Evolutionary conservation across 2,113 vertebrate genomes (phyloP).

Genomic region (Microcebus jonahi): DNA sequence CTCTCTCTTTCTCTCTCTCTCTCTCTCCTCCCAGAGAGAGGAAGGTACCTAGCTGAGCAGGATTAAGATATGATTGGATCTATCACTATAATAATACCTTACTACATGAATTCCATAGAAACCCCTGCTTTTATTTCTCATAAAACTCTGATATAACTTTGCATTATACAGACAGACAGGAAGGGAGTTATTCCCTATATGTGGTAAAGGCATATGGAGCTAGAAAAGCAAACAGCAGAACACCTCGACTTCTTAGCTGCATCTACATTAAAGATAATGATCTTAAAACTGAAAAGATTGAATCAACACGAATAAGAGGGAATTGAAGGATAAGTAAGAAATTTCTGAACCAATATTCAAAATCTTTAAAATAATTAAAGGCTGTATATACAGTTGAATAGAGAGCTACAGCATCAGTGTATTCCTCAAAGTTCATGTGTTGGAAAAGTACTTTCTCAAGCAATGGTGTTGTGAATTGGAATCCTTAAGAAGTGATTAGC

Average conservation of each 20-base stretch:
- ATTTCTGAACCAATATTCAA: background rate
- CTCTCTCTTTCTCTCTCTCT: background rate
- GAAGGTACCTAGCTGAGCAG: background rate
- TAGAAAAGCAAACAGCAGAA: background rate
- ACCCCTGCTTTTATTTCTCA: background rate
- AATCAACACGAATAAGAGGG: background rate
- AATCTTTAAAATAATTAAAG: background rate
- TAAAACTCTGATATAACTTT: background rate
- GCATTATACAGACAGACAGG: background rate
- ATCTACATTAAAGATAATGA: background rate
- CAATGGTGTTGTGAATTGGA: background rate
- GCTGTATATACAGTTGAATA: background rate
- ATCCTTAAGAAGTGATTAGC: background rate
- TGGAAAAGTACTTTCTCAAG: background rate
- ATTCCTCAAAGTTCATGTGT: background rate
- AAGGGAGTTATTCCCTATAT: background rate
- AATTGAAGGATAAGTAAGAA: background rate
- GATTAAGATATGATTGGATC: background rate
- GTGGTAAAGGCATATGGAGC: background rate
- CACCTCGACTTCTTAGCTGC: background rate
- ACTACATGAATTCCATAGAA: background rate
- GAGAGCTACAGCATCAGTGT: background rate
- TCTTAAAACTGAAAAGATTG: conserved; percentile 1
- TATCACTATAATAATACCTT: background rate
- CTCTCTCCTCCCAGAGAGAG: background rate